Conservation (phyloP, 2,888 invertebrate species). For the Hirtodrosophila histrioides region DNA sequence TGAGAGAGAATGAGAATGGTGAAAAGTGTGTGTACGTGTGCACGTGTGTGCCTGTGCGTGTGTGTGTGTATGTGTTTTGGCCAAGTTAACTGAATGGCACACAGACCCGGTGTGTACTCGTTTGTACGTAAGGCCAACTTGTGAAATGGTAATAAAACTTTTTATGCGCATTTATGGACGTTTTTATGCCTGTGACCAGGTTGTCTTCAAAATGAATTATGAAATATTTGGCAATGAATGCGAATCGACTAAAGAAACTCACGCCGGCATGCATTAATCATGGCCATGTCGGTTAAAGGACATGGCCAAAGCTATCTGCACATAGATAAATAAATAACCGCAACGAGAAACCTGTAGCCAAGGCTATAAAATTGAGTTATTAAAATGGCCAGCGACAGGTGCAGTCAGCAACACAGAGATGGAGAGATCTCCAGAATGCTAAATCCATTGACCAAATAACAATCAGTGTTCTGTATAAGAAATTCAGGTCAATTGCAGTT, state of each 20-base stretch:
- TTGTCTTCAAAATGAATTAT: slow-evolving; percentile 66
- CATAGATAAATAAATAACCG: slow-evolving; percentile 52
- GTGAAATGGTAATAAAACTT: slow-evolving; percentile 73
- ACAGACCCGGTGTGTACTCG: slow-evolving; percentile 7
- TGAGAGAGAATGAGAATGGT: slow-evolving; percentile 41
- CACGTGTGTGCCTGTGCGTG: slow-evolving; percentile 8
- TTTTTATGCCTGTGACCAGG: slow-evolving; percentile 62
- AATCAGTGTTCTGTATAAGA: slow-evolving; percentile 51
- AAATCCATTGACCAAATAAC: slow-evolving; percentile 44
- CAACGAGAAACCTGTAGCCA: slow-evolving; percentile 43
- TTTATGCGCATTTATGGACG: slow-evolving; percentile 65
- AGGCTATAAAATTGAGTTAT: slow-evolving; percentile 74
- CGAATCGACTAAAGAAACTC: slow-evolving; percentile 33
- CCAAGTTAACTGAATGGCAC: slow-evolving; percentile 27
- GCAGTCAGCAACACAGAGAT: slow-evolving; percentile 10
- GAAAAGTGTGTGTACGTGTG: slow-evolving; percentile 4
- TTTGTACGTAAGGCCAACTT: slow-evolving; percentile 44
- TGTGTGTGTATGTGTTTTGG: slow-evolving; percentile 19
- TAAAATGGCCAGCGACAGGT: slow-evolving; percentile 58
- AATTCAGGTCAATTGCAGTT: slow-evolving; percentile 63
- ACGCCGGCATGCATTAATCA: slow-evolving; percentile 63
- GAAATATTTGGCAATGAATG: slow-evolving; percentile 65
- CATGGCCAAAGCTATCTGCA: slow-evolving; percentile 49
- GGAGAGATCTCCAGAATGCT: neutral
- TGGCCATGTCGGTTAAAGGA: slow-evolving; percentile 61